A percentile compares a stretch with the other conserved stretches of the same genome.
phyloP scores from a whole-genome alignment of 2,113 vertebrate species.

The Amblyornis subalaris region DNA sequence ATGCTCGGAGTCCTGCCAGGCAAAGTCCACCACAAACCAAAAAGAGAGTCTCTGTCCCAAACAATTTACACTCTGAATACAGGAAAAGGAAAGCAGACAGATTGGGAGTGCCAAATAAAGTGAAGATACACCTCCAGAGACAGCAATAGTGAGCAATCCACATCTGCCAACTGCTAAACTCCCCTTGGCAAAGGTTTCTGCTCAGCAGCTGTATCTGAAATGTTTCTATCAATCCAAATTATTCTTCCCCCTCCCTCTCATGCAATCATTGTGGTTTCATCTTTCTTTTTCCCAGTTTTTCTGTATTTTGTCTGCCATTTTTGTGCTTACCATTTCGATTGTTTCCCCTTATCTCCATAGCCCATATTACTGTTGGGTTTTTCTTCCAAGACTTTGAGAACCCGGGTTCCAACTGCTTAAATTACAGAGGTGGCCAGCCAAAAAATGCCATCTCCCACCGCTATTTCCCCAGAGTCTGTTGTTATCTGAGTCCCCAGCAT shows the following conservation, averaged over 20 bases:
- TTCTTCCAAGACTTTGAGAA: neutral
- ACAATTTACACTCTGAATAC: neutral
- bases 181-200: neutral
- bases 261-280: neutral
- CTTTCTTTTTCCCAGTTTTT: neutral
- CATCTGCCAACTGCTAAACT: neutral
- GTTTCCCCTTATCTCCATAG: neutral
- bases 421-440: neutral
- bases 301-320: neutral
- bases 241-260: neutral
- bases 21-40: neutral
- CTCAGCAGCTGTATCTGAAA: neutral
- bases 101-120: neutral
- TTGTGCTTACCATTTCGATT: neutral
- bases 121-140: neutral
- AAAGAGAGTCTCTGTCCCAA: neutral
- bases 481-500: neutral
- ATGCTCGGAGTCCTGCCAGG: rapidly evolving
- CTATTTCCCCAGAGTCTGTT: neutral
- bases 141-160: rapidly evolving
- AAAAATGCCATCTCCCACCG: neutral
- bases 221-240: neutral
- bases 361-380: rapidly evolving
- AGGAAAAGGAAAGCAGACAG: neutral
- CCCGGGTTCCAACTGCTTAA: neutral